phyloP scores from a whole-genome alignment of 1,140 invertebrate genomes.

The Drosophila willistoni region DNA sequence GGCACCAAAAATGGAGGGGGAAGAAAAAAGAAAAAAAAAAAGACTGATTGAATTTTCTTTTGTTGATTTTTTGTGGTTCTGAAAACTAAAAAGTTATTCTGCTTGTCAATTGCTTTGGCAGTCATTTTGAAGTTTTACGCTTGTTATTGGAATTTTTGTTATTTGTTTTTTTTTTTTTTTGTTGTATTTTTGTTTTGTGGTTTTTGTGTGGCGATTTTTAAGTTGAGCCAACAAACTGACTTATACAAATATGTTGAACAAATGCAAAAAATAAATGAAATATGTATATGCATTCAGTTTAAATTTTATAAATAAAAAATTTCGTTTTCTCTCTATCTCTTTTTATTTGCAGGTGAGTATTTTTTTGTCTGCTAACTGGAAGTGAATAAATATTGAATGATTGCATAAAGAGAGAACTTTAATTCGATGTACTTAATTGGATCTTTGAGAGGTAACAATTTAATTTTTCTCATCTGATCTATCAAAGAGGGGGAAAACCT shows the following conservation, averaged over 20 bases:
- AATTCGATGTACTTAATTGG: background rate
- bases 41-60: conserved; percentile 9
- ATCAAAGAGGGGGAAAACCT: too few relatives aligned
- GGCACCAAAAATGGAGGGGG: background rate
- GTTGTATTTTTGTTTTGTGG: background rate
- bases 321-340: conserved; percentile 10
- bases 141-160: conserved; percentile 5
- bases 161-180: conserved; percentile 13
- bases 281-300: conserved; percentile 38
- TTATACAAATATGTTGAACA: background rate
- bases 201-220: conserved; percentile 19
- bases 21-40: background rate
- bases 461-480: too few relatives aligned
- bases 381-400: background rate
- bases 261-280: conserved; percentile 20
- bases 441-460: background rate
- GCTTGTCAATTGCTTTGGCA: conserved; percentile 61
- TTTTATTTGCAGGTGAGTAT: conserved; percentile 62
- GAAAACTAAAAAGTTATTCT: conserved; percentile 31
- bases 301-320: conserved; percentile 26
- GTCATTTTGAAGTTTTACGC: conserved; percentile 35
- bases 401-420: background rate
- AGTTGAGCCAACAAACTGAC: conserved; percentile 30
- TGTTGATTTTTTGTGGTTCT: conserved; percentile 20
- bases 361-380: background rate